Evolutionary conservation across 2,113 vertebrate species (phyloP).

Genomic region (Phaethon lepturus): DNA sequence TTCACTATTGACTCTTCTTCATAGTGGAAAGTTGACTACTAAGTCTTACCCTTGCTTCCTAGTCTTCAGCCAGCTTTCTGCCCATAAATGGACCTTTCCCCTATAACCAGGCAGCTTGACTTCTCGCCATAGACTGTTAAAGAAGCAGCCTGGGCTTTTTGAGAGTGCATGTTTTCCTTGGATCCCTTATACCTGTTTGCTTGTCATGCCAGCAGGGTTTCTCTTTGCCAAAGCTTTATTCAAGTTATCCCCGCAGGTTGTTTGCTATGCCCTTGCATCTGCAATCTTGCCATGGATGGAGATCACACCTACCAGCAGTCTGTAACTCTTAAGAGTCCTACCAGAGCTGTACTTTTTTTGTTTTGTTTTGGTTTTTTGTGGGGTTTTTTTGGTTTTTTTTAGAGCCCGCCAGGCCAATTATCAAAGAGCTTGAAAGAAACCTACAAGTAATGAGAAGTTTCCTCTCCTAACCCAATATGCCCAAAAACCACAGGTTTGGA

Average conservation of each 20-base stretch:
- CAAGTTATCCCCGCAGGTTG: not conserved
- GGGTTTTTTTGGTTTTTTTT: not conserved
- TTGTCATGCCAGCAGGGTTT: not conserved
- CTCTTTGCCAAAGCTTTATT: not conserved
- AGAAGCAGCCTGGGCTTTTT: not conserved
- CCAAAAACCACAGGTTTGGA: not conserved
- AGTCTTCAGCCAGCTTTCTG: not conserved
- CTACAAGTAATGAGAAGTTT: not conserved
- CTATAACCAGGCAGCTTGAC: not conserved
- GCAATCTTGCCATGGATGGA: not conserved
- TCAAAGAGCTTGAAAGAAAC: not conserved
- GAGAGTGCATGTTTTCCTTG: conserved; percentile 8
- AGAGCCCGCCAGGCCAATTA: not conserved
- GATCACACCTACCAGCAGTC: not conserved
- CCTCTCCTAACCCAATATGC: not conserved
- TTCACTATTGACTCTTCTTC: not conserved
- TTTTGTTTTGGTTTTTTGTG: no score
- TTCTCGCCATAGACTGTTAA: not conserved
- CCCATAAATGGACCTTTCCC: not conserved
- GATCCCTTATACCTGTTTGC: not conserved
- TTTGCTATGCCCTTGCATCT: not conserved
- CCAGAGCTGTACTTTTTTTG: no score
- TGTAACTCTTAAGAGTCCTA: not conserved
- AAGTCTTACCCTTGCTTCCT: not conserved
- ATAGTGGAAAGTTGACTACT: not conserved